A percentile compares a stretch with the other conserved stretches of the same genome.
Conservation (phyloP, 2,797 vertebrate genomes). For the Acipenser oxyrinchus region DNA sequence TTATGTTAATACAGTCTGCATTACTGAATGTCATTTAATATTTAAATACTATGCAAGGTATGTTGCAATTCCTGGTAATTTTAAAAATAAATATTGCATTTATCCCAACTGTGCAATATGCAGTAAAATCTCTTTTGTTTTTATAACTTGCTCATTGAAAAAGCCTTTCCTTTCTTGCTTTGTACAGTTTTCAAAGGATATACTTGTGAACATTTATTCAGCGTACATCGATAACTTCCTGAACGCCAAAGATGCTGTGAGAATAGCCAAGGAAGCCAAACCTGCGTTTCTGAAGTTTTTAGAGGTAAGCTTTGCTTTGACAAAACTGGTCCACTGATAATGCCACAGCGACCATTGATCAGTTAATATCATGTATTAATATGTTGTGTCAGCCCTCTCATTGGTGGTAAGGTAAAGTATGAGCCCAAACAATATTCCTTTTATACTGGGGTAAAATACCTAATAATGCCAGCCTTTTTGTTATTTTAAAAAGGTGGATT, state of each 20-base stretch:
- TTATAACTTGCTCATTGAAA: background rate
- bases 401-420: too few species aligned
- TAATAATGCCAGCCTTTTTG: too few species aligned
- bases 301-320: conserved; percentile 63
- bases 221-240: conserved; percentile 98
- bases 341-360: too few species aligned
- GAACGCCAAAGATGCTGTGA: conserved; percentile 92
- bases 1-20: too few species aligned
- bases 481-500: too few species aligned
- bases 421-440: too few species aligned
- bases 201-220: conserved; percentile 88
- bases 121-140: background rate
- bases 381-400: too few species aligned
- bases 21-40: too few species aligned
- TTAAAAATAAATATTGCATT: background rate
- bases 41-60: background rate
- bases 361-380: too few species aligned
- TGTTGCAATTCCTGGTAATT: background rate
- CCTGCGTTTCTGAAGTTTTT: conserved; percentile 95
- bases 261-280: conserved; percentile 88
- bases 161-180: background rate
- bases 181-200: conserved; percentile 88
- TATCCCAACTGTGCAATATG: background rate
- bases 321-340: too few species aligned
- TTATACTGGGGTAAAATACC: too few species aligned